Percentiles rank a stretch among this genome's conserved stretches.
These are phyloP conservation scores for Peucedramus taeniatus DNA, from an alignment of 2,113 vertebrate species.

Conservation along the genomic window DNA sequence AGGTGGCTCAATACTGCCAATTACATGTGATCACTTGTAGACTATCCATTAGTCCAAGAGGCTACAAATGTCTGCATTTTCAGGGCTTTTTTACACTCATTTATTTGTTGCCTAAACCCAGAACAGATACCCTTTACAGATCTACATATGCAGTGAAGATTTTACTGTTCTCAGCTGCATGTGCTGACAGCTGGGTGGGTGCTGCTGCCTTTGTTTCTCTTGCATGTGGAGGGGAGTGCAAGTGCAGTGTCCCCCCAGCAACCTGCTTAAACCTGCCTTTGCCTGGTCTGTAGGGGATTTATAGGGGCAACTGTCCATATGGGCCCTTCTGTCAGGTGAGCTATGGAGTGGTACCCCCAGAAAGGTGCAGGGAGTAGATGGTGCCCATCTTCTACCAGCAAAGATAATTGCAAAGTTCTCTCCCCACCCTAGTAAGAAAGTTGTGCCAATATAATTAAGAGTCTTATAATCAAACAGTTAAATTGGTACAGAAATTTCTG, in stretches of 20 bases:
- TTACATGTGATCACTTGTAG: background rate
- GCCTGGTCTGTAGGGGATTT: background rate
- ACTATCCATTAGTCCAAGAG: background rate
- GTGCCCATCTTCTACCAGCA: background rate
- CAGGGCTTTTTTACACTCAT: background rate
- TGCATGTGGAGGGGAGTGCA: background rate
- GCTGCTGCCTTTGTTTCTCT: background rate
- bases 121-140: background rate
- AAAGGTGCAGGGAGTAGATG: background rate
- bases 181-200: background rate
- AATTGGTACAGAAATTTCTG: background rate
- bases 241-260: background rate
- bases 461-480: background rate
- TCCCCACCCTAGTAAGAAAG: background rate
- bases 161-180: background rate
- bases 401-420: background rate
- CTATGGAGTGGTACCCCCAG: background rate
- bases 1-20: background rate
- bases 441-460: background rate
- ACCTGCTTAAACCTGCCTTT: background rate
- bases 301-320: rapidly evolving
- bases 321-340: background rate
- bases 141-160: background rate
- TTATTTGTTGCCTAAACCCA: background rate
- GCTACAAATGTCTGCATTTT: background rate